These are phyloP conservation scores for Melanotaenia parkinsoni DNA, from an alignment of 2,797 vertebrate species.

Conservation along the genomic window DNA sequence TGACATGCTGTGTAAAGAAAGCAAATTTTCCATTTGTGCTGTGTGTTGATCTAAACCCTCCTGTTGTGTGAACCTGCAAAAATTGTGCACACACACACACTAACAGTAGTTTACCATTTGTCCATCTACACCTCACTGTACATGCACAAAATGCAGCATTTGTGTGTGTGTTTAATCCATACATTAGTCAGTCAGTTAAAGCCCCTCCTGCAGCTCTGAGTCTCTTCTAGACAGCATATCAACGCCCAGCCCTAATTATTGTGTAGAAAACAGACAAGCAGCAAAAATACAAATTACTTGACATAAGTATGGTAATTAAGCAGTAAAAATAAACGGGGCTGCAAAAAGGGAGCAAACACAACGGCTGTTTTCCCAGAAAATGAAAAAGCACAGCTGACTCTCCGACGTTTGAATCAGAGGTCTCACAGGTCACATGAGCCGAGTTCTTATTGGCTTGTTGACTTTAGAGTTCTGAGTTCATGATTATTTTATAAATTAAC, in stretches of 20 bases:
- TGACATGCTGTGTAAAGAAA: not conserved
- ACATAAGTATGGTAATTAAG: constrained; percentile 77
- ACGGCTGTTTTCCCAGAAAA: constrained; percentile 51
- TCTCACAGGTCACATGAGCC: not conserved
- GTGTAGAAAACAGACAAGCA: constrained; percentile 69
- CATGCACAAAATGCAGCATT: constrained; percentile 5
- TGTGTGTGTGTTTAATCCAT: constrained; percentile 43
- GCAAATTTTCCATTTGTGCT: constrained; percentile 1
- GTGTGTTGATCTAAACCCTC: not conserved
- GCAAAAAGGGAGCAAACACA: constrained; percentile 62
- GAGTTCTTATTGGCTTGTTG: not conserved
- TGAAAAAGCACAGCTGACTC: constrained; percentile 44
- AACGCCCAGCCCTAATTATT: constrained; percentile 75
- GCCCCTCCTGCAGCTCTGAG: constrained; percentile 30
- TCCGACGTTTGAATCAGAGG: constrained; percentile 16
- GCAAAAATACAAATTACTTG: constrained; percentile 79
- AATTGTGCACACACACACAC: not conserved
- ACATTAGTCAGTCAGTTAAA: constrained; percentile 37
- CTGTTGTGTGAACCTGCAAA: not conserved
- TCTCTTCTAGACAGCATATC: constrained; percentile 58
- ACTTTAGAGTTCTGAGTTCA: not conserved
- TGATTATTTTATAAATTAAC: not conserved
- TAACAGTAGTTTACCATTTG: not conserved
- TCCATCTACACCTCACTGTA: not conserved
- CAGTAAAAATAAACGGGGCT: constrained; percentile 75